phyloP scores from a whole-genome alignment of 2,113 vertebrate species.

The Anguilla rostrata region DNA sequence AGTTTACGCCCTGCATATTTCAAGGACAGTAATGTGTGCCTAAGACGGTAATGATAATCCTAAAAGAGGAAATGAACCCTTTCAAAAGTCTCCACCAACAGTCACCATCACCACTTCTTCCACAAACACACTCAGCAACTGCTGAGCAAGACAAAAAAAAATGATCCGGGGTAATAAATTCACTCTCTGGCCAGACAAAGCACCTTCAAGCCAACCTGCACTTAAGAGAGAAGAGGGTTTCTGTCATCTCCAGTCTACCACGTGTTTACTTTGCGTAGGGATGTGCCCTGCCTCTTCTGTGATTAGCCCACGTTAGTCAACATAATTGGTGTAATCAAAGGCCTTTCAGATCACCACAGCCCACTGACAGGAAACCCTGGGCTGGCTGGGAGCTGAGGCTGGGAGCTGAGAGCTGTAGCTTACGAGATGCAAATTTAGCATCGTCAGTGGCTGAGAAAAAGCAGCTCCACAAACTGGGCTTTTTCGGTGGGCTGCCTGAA shows the following conservation, averaged over 20 bases:
- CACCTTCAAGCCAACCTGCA: background rate
- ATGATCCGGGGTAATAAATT: background rate
- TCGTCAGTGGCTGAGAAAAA: background rate
- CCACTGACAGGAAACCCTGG: background rate
- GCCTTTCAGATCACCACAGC: background rate
- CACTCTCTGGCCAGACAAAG: background rate
- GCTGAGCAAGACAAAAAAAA: background rate
- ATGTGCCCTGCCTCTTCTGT: background rate
- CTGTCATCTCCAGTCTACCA: background rate
- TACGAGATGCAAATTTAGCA: too few relatives aligned
- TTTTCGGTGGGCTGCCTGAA: background rate
- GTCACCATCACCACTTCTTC: background rate
- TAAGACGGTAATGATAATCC: slow-evolving; percentile 9
- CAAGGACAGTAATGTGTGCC: background rate
- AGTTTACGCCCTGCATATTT: slow-evolving; percentile 4
- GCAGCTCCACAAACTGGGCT: background rate
- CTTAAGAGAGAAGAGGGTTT: background rate
- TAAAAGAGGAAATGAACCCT: background rate
- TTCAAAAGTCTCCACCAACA: background rate
- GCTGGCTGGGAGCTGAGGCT: background rate
- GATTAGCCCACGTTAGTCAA: background rate
- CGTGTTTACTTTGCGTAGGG: background rate
- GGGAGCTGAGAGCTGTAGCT: background rate
- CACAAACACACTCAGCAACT: slow-evolving; percentile 20
- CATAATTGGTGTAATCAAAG: slow-evolving; percentile 4